Evolutionary conservation across 2,113 vertebrate genomes (phyloP).

Genomic region (Sturnus vulgaris): DNA sequence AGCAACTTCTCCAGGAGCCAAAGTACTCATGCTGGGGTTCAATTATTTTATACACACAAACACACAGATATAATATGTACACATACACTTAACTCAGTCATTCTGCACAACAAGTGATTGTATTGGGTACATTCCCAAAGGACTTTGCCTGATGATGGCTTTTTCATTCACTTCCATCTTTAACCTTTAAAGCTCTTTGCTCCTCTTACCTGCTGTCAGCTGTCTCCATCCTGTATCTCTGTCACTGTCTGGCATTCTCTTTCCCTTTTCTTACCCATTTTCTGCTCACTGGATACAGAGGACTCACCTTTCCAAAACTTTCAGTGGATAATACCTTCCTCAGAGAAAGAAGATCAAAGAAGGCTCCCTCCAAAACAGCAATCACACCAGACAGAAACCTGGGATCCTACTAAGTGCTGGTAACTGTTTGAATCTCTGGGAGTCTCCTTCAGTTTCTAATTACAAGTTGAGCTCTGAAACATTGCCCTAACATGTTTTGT

Average conservation of each 20-base stretch:
- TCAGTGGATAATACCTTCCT: background rate
- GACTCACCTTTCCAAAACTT: background rate
- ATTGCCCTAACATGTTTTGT: slow-evolving; percentile 51
- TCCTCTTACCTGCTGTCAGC: background rate
- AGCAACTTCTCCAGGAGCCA: background rate
- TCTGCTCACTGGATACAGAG: background rate
- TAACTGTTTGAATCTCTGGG: slow-evolving; percentile 52
- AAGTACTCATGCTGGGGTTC: background rate
- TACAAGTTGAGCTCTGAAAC: slow-evolving; percentile 43
- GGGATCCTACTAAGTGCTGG: background rate
- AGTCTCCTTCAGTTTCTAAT: slow-evolving; percentile 59
- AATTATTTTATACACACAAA: background rate
- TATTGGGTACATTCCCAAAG: background rate
- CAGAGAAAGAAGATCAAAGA: background rate
- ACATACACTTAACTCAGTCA: background rate
- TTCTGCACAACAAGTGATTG: background rate
- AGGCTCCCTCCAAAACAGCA: background rate
- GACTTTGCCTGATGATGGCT: background rate
- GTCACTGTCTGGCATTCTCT: background rate
- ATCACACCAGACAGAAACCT: background rate
- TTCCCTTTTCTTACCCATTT: background rate
- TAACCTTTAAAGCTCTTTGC: background rate
- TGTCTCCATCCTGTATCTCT: background rate
- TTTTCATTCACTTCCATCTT: background rate
- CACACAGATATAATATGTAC: accelerated